Evolutionary conservation across 2,888 invertebrate genomes (phyloP).

Genomic region (Euphydryas editha): DNA sequence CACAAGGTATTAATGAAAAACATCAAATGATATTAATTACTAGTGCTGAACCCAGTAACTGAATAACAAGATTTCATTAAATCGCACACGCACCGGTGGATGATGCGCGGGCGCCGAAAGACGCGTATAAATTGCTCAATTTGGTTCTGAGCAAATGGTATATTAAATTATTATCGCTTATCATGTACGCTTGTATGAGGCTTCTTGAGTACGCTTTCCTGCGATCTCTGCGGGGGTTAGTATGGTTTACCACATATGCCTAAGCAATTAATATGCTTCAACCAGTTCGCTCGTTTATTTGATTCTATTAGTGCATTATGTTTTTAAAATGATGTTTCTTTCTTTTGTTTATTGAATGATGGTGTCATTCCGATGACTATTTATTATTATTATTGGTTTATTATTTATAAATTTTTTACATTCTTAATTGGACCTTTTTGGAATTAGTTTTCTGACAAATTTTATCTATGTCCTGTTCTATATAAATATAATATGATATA

Average conservation of each 20-base stretch:
- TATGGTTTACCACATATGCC: slow-evolving; percentile 38
- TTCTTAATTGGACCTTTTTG: no score
- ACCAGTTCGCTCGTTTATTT: slow-evolving; percentile 24
- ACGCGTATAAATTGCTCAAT: slow-evolving; percentile 79
- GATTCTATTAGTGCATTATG: slow-evolving; percentile 25
- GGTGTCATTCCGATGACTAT: neutral
- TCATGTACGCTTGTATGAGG: slow-evolving; percentile 54
- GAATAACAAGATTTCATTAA: slow-evolving; percentile 52
- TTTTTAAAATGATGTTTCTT: neutral
- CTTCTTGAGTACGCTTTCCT: slow-evolving; percentile 67
- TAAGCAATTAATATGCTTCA: slow-evolving; percentile 43
- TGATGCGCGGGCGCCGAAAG: slow-evolving; percentile 49
- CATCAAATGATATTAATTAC: slow-evolving; percentile 54
- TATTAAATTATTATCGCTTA: slow-evolving; percentile 73
- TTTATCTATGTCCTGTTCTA: no score
- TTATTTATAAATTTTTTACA: no score
- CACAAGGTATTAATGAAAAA: slow-evolving; percentile 2
- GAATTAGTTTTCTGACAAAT: no score
- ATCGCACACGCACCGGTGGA: slow-evolving; percentile 50
- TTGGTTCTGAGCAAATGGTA: slow-evolving; percentile 68
- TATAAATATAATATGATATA: no score
- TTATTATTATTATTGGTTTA: no score
- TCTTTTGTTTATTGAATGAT: neutral
- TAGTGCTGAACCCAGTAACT: slow-evolving; percentile 52
- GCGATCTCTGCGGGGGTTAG: slow-evolving; percentile 56